phyloP scores from a whole-genome alignment of 2,888 invertebrate genomes.

The Lochmaea crataegi region DNA sequence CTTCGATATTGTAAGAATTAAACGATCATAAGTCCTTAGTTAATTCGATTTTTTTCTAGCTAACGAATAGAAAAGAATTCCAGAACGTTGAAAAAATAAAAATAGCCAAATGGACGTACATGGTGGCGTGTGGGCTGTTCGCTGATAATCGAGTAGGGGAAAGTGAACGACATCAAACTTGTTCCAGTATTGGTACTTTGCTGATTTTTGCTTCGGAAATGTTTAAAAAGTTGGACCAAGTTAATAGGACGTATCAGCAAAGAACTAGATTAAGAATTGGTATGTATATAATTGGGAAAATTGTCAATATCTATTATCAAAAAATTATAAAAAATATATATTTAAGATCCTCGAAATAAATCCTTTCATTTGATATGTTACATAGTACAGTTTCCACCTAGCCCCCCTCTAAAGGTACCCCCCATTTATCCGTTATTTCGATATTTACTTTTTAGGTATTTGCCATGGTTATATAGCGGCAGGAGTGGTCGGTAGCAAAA shows the following conservation, averaged over 20 bases:
- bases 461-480: conserved; percentile 92
- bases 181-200: conserved; percentile 69
- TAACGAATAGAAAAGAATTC: conserved; percentile 50
- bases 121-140: conserved; percentile 94
- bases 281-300: conserved; percentile 61
- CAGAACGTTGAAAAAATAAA: conserved; percentile 94
- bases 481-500: conserved; percentile 93
- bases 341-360: too few species aligned
- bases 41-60: conserved; percentile 42
- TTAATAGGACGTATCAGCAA: conserved; percentile 68
- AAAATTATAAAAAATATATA: background rate
- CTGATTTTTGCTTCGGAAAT: conserved; percentile 80
- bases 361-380: too few species aligned
- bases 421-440: background rate
- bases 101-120: conserved; percentile 95
- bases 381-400: too few species aligned
- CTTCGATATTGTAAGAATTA: conserved; percentile 83
- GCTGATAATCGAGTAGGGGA: conserved; percentile 72
- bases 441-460: conserved; percentile 73
- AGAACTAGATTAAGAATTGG: conserved; percentile 81
- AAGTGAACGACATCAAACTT: conserved; percentile 56
- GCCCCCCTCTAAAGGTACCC: too few species aligned
- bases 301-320: background rate
- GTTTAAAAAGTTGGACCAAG: conserved; percentile 72
- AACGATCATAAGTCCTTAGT: background rate